phyloP scores from a whole-genome alignment of 2,113 vertebrate species.

The Chrysemys picta region DNA sequence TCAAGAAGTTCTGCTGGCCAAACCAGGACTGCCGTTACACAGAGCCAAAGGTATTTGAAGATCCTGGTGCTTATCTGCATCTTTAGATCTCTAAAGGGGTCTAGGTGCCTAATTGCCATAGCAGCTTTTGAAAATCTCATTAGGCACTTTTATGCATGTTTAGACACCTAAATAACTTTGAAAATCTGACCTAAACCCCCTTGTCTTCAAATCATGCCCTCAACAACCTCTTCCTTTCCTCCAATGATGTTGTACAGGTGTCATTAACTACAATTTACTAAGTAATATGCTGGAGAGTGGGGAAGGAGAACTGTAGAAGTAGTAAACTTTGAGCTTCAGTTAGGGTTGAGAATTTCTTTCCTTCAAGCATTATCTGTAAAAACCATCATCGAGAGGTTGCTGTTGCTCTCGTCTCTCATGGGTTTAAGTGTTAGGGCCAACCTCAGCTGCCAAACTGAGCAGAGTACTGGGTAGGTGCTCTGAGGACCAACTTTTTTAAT shows the following conservation, averaged over 20 bases:
- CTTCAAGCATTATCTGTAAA: not conserved
- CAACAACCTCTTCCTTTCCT: not conserved
- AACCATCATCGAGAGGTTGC: not conserved
- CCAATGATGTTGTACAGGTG: not conserved
- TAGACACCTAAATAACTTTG: not conserved
- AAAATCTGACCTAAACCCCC: not conserved
- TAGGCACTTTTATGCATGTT: not conserved
- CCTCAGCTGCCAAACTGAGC: not conserved
- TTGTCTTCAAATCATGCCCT: not conserved
- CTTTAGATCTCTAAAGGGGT: rapidly evolving
- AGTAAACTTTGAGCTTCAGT: not conserved
- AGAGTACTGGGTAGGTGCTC: not conserved
- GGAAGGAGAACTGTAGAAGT: not conserved
- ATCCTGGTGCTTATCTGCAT: too few relatives aligned
- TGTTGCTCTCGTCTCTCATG: not conserved
- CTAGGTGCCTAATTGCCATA: not conserved
- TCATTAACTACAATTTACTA: not conserved
- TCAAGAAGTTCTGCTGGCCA: not conserved
- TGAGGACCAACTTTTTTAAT: rapidly evolving
- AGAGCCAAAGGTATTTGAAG: not conserved
- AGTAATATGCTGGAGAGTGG: not conserved
- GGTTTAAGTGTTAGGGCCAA: not conserved
- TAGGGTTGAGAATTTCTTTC: not conserved
- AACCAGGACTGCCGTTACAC: rapidly evolving
- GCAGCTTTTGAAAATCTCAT: not conserved